A percentile compares a stretch with the other conserved stretches of the same genome.
Evolutionary conservation across 2,113 vertebrate species (phyloP).

Genomic region (Prietella phreatophila): DNA sequence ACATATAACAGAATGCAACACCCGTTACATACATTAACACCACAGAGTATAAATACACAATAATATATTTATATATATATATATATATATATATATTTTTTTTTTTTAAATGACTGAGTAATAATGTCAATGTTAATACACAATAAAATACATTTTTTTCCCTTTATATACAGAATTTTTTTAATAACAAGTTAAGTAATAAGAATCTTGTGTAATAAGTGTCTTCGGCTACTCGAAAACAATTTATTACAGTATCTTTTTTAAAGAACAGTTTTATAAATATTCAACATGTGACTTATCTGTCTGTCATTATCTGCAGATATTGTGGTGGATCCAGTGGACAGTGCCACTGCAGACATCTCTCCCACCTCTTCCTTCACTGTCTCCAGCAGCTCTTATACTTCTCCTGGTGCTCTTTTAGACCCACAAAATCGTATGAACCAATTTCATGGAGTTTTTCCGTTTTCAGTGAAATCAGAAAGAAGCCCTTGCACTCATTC

Average conservation of each 20-base stretch:
- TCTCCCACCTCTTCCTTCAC: background rate
- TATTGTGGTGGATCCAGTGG: conserved; percentile 32
- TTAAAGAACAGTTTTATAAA: background rate
- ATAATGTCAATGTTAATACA: background rate
- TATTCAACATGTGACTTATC: background rate
- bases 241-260: background rate
- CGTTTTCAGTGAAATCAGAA: background rate
- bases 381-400: conserved; percentile 7
- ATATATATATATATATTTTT: too few relatives aligned
- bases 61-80: too few relatives aligned
- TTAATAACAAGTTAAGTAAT: background rate
- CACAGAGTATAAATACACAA: background rate
- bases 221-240: background rate
- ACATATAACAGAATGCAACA: background rate
- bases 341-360: background rate
- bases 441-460: background rate
- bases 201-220: background rate
- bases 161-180: background rate
- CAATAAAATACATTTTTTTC: background rate
- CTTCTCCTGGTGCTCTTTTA: background rate
- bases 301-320: conserved; percentile 2
- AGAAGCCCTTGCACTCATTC: background rate
- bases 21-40: background rate
- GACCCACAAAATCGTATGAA: background rate
- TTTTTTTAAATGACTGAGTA: background rate